These are phyloP conservation scores for Turritopsis rubra DNA, from an alignment of 30 jellyfish, hydroid and myxozoan species.

Conservation along the genomic window DNA sequence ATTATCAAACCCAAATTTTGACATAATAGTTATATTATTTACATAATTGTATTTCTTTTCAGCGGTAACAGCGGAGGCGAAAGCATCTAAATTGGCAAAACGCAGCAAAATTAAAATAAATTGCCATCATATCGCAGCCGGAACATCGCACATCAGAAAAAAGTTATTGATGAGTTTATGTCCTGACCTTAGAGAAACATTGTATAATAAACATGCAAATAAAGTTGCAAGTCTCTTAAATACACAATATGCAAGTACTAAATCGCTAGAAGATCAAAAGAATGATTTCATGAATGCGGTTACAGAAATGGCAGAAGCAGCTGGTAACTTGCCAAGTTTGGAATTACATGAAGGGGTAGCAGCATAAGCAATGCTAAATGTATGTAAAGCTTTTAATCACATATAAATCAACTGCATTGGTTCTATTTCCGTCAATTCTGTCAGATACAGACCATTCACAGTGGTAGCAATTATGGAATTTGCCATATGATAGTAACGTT, in stretches of 20 bases:
- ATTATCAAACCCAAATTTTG: too few species aligned
- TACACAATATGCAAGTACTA: neutral
- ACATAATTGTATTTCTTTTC: too few species aligned
- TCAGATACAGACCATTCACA: too few species aligned
- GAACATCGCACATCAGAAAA: neutral
- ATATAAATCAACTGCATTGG: neutral
- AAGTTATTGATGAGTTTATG: neutral
- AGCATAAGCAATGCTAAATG: conserved; percentile 1
- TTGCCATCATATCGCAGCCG: neutral
- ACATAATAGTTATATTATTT: too few species aligned
- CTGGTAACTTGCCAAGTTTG: neutral
- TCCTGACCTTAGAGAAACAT: neutral
- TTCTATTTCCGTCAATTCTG: too few species aligned
- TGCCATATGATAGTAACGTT: too few species aligned
- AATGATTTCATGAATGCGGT: neutral
- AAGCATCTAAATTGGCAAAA: neutral
- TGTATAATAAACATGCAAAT: neutral
- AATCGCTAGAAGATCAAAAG: neutral
- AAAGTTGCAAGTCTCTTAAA: neutral
- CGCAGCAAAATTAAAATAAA: neutral
- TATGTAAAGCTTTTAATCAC: neutral
- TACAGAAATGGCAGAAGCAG: conserved; percentile 2
- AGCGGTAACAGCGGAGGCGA: neutral
- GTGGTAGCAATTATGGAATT: too few species aligned
- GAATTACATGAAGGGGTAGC: neutral